Evolutionary conservation across 2,888 invertebrate genomes (phyloP), one percentile per base, ranked within the genome.

Genomic region (Oscheius sp.): DNA sequence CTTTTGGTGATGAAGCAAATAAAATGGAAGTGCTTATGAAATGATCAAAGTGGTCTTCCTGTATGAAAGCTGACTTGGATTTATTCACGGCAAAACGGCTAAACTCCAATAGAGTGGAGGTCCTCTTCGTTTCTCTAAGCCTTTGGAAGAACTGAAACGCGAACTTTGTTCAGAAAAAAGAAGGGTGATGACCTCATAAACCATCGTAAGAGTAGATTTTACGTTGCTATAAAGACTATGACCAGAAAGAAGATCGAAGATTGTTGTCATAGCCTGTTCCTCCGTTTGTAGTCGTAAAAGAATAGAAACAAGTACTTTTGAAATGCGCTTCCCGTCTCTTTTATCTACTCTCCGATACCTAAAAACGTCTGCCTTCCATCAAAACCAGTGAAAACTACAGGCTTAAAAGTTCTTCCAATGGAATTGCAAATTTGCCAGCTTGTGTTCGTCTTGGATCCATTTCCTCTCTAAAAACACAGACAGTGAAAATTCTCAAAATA

Each of bases 381-480:
- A 34, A 20, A 46, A 46, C 10, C 8, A 27, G 5, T n/a, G 17
- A 31, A 29, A 48, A 48, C 33, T 29, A 64, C 64, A 64, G 15
- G 33, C 64, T 64, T 1, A 50, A 15, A n/a, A 64, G 33, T 37
- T 64, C 64, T 34, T 64, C 64, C 8, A 48, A 20, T 10, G 48
- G 64, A 20, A 33, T 8, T 1, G 34, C 46, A 34, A 64, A 64
- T 20, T 64, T 64, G 12, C 34, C 20, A 4, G 10, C 23, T 25
- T 29, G n/a, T 10, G 31, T 12, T 10, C 33, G 3, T 34, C 33
- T 64, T 10, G 46, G 48, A 6, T 31, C 46, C 33, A 48, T 25
- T 29, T 64, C 64, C 23, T 46, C 64, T 55, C 66, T 27, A 39
- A 65, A 66, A 12, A 72, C 69, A 20, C 66, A 65, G 12, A 27